phyloP scores from a whole-genome alignment of 2,797 vertebrate species.

The Hoplostethus mediterraneus region DNA sequence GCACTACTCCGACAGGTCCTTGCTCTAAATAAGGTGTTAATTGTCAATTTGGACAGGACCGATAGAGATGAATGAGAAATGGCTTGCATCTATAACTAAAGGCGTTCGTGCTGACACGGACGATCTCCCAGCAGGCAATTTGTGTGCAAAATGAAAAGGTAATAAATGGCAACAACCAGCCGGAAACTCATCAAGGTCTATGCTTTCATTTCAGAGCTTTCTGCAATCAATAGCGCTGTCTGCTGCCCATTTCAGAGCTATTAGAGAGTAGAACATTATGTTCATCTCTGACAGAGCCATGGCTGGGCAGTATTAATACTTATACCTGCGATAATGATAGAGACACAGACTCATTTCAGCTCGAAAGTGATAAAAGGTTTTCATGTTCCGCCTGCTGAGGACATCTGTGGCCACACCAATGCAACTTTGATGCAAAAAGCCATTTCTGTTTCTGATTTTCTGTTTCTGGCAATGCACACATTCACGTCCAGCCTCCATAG shows the following conservation, averaged over 20 bases:
- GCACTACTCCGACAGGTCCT: slow-evolving; percentile 14
- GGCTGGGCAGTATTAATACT: slow-evolving; percentile 37
- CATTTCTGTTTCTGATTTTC: slow-evolving; percentile 13
- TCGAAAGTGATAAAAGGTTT: slow-evolving; percentile 4
- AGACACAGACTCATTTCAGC: slow-evolving; percentile 31
- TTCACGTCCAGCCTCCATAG: slow-evolving; percentile 19
- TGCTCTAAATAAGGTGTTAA: slow-evolving; percentile 33
- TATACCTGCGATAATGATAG: slow-evolving; percentile 41
- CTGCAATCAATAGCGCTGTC: neutral
- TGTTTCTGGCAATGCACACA: slow-evolving; percentile 25
- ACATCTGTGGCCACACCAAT: slow-evolving; percentile 21
- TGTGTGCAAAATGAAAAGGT: neutral
- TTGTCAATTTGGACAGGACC: slow-evolving; percentile 24
- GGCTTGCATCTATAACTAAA: neutral
- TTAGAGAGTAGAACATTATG: slow-evolving; percentile 49
- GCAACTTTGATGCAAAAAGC: slow-evolving; percentile 17
- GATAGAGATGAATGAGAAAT: slow-evolving; percentile 25
- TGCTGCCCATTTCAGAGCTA: slow-evolving; percentile 36
- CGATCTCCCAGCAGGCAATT: slow-evolving; percentile 11
- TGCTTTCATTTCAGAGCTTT: neutral
- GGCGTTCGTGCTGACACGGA: slow-evolving; percentile 12
- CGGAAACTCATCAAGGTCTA: neutral
- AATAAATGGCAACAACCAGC: slow-evolving; percentile 7
- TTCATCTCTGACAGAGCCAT: slow-evolving; percentile 35
- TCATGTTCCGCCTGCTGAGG: slow-evolving; percentile 10